Base-by-base conservation (phyloP, 2,113 vertebrate genomes). In the Perca fluviatilis region DNA sequence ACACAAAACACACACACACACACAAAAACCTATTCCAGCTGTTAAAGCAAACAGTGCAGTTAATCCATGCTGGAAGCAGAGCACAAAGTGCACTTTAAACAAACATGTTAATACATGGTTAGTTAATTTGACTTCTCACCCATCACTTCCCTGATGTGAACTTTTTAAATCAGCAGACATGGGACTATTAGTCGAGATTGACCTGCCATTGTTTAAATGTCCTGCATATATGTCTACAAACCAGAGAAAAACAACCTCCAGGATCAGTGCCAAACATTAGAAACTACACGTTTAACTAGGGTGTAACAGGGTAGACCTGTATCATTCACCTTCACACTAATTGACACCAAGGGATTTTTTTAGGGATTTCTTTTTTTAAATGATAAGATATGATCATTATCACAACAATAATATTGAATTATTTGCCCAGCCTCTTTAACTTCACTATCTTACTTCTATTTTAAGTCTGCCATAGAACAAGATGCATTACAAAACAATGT, bases 11-110 rank as follows among this genome's bases (percentile, higher is more conserved):
- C 27, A 27, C 27, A 27, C 27, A 27, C 27, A 27, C 27, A 27
- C 27, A 1, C 27, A 27, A n/a, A n/a, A n/a, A n/a, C n/a, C 64
- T 64, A 40, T 74, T 70, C 72, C 76, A 79, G 51, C 79, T 81
- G 81, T 84, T 79, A 71, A 80, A 88, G 19, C 69, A 77, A 82
- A 83, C 56, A 67, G 66, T 61, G 46, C 16, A 64, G 73, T 89
- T 87, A 86, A 86, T 87, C 64, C 82, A 89, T 83, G 80, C 86
- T 79, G 75, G 43, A 87, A 88, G 87, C 85, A 80, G 27, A 25
- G 47, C 68, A 75, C 78, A 75, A 40, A 73, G 25, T 47, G 65
- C 16, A 66, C 51, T 56, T 88, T 57, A 77, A 82, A 78, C 78
- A 88, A 91, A 87, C 71, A 84, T 75, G 82, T 88, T 90, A 86